Evolutionary conservation across 2,888 invertebrate species (phyloP), one percentile per base, ranked within the genome.

Genomic region (Sepioteuthis lessoniana): DNA sequence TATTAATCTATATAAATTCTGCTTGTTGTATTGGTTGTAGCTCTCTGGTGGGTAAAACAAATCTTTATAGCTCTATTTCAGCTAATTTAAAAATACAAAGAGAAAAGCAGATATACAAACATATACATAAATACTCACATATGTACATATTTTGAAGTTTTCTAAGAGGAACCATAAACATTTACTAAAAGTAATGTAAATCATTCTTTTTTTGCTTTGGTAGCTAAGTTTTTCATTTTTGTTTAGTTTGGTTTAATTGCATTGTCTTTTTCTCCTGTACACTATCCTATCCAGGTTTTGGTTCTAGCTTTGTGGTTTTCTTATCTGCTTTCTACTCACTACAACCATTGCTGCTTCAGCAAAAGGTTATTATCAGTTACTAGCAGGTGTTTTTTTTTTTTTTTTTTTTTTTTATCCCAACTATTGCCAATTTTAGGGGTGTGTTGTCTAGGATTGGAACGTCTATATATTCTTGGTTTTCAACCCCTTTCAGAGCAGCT

Each of bases 401-500:
- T 60, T 60, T 60, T 60, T 31, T 8, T 31, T 35, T 35, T n/a
- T 19, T n/a, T 19, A 8, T 13, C n/a, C n/a, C n/a, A 76, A 76
- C 35, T n/a, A n/a, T 76, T 76, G 10, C n/a, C 76, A 76, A 50
- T 96, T 95, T 94, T 96, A 96, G 96, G 96, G 96, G 96, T 95
- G 96, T 96, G 96, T 95, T 96, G 94, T 95, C 95, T 94, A 95
- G 95, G 94, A 95, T 96, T 94, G 95, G 95, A 93, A 95, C 95
- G 94, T 94, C 95, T 95, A 92, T 96, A 95, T 96, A 95, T 95
- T 96, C 96, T 95, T 96, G 96, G 96, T 96, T 96, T 96, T 96
- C 97, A 95, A 94, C 96, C 95, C 96, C 96, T 97, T 97, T 97
- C 97, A 97, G 97, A 96, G 95, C 95, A 94, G 95, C 95, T 90